phyloP scores from a whole-genome alignment of 37 sponge, comb jelly and placozoan species.

The Geodia barretti region DNA sequence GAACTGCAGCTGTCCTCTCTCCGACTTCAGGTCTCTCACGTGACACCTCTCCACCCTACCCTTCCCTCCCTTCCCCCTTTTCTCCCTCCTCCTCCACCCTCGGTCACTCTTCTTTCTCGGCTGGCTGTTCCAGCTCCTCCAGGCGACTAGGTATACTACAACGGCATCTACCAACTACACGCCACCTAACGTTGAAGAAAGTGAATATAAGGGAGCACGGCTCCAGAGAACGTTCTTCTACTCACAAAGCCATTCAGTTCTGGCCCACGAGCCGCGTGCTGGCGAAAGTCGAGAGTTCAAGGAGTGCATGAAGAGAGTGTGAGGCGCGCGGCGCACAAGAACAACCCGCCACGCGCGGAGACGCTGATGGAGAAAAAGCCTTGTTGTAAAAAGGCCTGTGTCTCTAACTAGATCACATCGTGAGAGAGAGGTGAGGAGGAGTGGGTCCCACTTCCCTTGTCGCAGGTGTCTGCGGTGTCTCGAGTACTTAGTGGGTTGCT shows the following conservation, averaged over 20 bases:
- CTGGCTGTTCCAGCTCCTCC: not conserved
- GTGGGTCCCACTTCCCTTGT: no score
- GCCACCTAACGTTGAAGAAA: constrained; percentile 88
- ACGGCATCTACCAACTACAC: constrained; percentile 97
- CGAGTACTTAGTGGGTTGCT: not conserved
- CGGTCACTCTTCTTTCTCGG: not conserved
- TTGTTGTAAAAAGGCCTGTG: no score
- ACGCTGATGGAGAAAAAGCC: constrained; percentile 87
- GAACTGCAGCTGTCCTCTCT: constrained; percentile 87
- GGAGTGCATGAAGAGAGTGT: constrained; percentile 86
- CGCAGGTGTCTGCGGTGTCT: not conserved
- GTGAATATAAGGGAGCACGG: constrained; percentile 90
- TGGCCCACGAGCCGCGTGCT: constrained; percentile 95
- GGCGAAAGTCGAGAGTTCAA: constrained; percentile 90
- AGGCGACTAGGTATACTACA: constrained; percentile 96
- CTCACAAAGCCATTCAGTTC: constrained; percentile 87
- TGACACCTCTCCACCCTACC: not conserved
- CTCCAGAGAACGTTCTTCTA: constrained; percentile 94
- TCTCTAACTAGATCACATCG: constrained; percentile 91
- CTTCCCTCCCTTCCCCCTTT: no score
- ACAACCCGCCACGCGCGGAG: constrained; percentile 66
- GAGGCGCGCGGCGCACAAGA: constrained; percentile 79
- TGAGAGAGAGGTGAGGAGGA: constrained; percentile 81
- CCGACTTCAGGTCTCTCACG: constrained; percentile 83
- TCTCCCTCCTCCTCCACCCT: not conserved